These are phyloP conservation scores for Chloroceryle inda DNA, from an alignment of 2,797 vertebrate genomes.

Conservation along the genomic window DNA sequence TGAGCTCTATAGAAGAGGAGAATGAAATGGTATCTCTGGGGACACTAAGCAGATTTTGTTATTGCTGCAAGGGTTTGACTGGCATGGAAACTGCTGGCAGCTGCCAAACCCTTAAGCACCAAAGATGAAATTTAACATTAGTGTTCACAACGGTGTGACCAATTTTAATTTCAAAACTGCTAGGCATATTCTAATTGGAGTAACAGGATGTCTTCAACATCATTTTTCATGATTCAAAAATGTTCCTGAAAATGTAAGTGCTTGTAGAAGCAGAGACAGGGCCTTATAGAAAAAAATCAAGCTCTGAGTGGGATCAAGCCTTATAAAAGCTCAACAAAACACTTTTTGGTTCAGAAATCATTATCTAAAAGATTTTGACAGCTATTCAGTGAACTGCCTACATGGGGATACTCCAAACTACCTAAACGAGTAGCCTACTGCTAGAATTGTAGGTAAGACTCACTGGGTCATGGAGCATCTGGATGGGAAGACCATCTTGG, in stretches of 20 bases:
- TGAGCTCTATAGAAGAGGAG: neutral
- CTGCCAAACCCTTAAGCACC: neutral
- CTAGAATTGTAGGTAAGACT: neutral
- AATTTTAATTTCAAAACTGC: slow-evolving; percentile 2
- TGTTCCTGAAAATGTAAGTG: neutral
- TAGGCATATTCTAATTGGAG: neutral
- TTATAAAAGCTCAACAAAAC: neutral
- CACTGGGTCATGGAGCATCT: accelerated
- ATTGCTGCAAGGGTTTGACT: neutral
- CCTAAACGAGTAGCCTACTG: neutral
- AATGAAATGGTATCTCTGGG: neutral
- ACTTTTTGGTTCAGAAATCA: neutral
- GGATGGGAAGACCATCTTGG: neutral
- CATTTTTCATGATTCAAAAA: neutral
- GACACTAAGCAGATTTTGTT: neutral
- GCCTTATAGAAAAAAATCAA: neutral
- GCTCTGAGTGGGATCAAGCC: neutral
- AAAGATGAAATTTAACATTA: neutral
- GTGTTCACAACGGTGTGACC: neutral
- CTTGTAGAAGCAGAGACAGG: neutral
- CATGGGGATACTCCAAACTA: neutral
- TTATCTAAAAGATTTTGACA: neutral
- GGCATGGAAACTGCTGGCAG: neutral
- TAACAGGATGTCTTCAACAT: neutral
- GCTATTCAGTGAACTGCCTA: neutral